Percentiles rank a stretch among this genome's conserved stretches.
phyloP scores from a whole-genome alignment of 2,888 invertebrate species.

The Selenia dentaria region DNA sequence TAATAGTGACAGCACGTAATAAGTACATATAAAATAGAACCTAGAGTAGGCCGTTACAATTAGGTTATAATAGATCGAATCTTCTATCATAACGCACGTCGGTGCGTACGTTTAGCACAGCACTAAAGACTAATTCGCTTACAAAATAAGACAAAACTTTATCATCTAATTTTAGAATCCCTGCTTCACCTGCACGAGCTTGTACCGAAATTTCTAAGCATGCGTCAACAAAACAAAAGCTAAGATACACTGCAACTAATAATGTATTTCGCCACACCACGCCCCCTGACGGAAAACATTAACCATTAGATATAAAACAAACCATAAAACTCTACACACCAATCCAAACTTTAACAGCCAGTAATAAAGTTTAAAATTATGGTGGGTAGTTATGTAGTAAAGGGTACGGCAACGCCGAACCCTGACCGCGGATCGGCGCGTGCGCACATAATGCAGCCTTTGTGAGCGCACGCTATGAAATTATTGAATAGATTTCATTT shows the following conservation, averaged over 20 bases:
- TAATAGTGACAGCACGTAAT: no score
- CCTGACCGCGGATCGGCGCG: constrained; percentile 34
- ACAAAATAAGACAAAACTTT: neutral
- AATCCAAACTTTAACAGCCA: constrained; percentile 2
- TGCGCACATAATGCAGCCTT: constrained; percentile 37
- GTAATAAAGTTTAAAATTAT: constrained; percentile 8
- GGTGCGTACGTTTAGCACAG: no score
- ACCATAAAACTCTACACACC: neutral
- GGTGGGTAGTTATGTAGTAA: neutral
- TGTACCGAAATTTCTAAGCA: constrained; percentile 5
- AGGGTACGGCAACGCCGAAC: constrained; percentile 14
- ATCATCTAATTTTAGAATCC: constrained; percentile 1
- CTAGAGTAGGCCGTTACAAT: no score
- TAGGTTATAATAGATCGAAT: no score
- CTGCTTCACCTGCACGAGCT: constrained; percentile 1
- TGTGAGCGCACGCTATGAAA: constrained; percentile 17
- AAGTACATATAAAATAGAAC: no score
- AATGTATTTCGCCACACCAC: constrained; percentile 25
- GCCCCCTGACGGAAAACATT: constrained; percentile 27
- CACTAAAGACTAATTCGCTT: no score
- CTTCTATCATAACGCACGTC: no score
- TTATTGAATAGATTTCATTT: constrained; percentile 23
- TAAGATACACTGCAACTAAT: constrained; percentile 1
- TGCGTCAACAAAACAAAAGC: constrained; percentile 10
- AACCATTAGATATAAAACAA: constrained; percentile 19